Base-by-base conservation (phyloP, 2,113 vertebrate species). In the Pomatorhinus ruficollis region DNA sequence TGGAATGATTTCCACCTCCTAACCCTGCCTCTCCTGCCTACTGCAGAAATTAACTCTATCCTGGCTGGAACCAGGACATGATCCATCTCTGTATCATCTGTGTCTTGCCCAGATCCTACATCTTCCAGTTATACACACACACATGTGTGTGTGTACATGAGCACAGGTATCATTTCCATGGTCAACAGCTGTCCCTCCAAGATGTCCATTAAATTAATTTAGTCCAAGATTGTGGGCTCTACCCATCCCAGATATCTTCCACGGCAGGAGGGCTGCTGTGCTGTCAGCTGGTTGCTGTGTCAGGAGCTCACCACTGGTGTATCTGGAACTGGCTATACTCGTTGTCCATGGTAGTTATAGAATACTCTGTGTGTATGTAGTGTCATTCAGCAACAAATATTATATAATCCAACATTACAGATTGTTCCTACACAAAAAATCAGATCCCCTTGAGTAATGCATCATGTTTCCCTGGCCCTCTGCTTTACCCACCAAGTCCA, bases 91-190 rank as follows among this genome's bases (percentile, higher is more conserved):
- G 0, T 11, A 12, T 18, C 39, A 54, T 11, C 47, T 27, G 28
- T 72, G 22, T 14, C 39, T 37, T 44, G 33, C 17, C 39, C 27
- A 72, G 49, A 65, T 53, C 39, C n/a, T 21, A 31, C 54, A 60
- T 19, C 35, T 50, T 17, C 47, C 47, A 44, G 17, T 52, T 44
- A 10, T 5, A 31, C 37, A 23, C 19, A 52, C 5, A 42, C 12
- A 65, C 2, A 15, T 3, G 6, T 5, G 1, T 15, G 4, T 42
- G 12, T 19, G 15, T 5, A 24, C 21, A 35, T 1, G 3, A 22
- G 11, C 33, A 45, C 39, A 39, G 22, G 9, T 17, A 3, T 3
- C 8, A 33, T 54, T 45, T 33, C 47, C 22, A 22, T 3, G 39
- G 22, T 22, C 39, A 63, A 7, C 6, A 2, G 17, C 28, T 27